phyloP scores from a whole-genome alignment of 2,113 vertebrate genomes.

The Amazona guildingii region DNA sequence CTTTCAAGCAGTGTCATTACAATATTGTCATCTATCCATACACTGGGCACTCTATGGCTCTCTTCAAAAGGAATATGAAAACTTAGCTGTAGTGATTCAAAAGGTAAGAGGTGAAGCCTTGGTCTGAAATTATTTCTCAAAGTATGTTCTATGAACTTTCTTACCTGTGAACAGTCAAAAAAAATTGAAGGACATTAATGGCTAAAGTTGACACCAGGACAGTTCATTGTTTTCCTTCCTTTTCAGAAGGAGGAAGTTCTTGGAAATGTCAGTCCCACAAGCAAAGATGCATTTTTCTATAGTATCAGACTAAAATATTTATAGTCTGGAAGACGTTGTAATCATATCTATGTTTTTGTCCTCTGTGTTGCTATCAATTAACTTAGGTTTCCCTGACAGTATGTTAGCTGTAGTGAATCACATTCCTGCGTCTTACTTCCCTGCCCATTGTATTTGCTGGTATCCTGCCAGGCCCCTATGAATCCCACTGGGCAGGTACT shows the following conservation, averaged over 20 bases:
- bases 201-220: not conserved
- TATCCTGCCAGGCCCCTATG: not conserved
- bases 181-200: not conserved
- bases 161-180: not conserved
- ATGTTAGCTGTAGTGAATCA: not conserved
- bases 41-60: not conserved
- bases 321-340: not conserved
- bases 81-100: not conserved
- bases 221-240: not conserved
- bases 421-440: not conserved
- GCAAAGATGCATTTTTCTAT: not conserved
- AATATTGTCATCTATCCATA: not conserved
- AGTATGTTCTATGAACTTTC: not conserved
- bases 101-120: not conserved
- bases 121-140: not conserved
- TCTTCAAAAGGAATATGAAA: conserved; percentile 36
- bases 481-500: not conserved
- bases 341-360: not conserved
- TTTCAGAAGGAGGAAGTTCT: not conserved
- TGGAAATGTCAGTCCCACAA: not conserved
- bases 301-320: not conserved
- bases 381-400: not conserved
- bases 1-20: conserved; percentile 44
- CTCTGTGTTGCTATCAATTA: not conserved
- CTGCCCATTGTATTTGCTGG: not conserved